phyloP scores from a whole-genome alignment of 1,140 invertebrate species.

The Drosophila mayri region DNA sequence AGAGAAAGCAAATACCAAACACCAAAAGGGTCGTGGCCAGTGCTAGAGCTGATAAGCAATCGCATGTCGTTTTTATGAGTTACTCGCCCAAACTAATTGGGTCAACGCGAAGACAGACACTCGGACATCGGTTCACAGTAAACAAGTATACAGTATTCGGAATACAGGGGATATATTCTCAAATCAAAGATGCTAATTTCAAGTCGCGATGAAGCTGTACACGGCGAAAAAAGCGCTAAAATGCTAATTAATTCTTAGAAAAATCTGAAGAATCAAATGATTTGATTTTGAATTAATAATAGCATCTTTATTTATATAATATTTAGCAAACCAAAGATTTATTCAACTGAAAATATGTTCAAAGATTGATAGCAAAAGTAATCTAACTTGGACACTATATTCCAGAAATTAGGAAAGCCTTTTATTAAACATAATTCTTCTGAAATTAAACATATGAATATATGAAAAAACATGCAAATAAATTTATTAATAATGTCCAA shows the following conservation, averaged over 20 bases:
- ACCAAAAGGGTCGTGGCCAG: conserved; percentile 44
- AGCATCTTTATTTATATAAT: background rate
- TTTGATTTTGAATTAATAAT: background rate
- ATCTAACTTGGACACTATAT: no score
- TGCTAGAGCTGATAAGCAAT: conserved; percentile 54
- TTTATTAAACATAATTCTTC: no score
- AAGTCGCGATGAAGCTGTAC: conserved; percentile 1
- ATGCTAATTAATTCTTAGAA: background rate
- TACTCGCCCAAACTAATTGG: conserved; percentile 72
- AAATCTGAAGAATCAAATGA: background rate
- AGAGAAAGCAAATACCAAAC: conserved; percentile 66
- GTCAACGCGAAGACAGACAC: conserved; percentile 48
- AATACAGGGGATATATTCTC: conserved; percentile 40
- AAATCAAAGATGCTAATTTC: conserved; percentile 81
- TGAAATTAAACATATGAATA: no score
- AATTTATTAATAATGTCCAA: no score
- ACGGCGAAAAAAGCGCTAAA: conserved; percentile 7
- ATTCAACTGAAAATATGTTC: background rate
- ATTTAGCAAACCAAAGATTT: no score
- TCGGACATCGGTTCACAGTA: background rate
- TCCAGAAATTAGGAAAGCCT: background rate
- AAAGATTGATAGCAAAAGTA: background rate
- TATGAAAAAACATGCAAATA: no score
- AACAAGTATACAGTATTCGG: conserved; percentile 3
- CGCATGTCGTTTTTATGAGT: conserved; percentile 76